Percentiles rank a stretch among this genome's conserved stretches.
Evolutionary conservation across 2,797 vertebrate genomes (phyloP).

Genomic region (Cyclura pinguis): DNA sequence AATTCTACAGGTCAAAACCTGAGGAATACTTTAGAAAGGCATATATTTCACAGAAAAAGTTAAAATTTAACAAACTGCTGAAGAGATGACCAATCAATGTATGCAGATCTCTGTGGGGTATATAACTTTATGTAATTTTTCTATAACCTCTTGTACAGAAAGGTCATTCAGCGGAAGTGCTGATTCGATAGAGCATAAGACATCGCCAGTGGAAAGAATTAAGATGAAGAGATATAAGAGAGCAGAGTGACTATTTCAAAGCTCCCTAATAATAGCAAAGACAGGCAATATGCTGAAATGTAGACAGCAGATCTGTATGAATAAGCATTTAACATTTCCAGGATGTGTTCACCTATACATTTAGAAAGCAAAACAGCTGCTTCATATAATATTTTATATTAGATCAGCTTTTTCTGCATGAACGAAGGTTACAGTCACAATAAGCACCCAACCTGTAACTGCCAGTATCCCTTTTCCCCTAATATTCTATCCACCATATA

Average conservation of each 20-base stretch:
- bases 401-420: constrained; percentile 30
- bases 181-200: constrained; percentile 56
- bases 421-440: neutral
- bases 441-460: neutral
- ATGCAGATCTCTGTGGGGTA: constrained; percentile 22
- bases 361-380: constrained; percentile 29
- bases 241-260: constrained; percentile 45
- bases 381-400: constrained; percentile 33
- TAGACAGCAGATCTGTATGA: constrained; percentile 52
- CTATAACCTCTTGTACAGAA: constrained; percentile 35
- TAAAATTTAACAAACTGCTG: neutral
- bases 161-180: constrained; percentile 58
- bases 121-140: constrained; percentile 46
- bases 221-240: constrained; percentile 61
- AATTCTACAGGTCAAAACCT: constrained; percentile 29
- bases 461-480: neutral
- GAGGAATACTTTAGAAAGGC: neutral
- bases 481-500: neutral
- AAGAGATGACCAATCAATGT: constrained; percentile 21
- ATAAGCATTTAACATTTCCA: constrained; percentile 62
- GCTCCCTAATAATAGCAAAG: constrained; percentile 52
- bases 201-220: constrained; percentile 44
- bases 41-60: constrained; percentile 24
- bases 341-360: constrained; percentile 35
- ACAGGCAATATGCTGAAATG: constrained; percentile 52